Base-by-base conservation (phyloP, 1,140 invertebrate genomes). In the Lasioglossum albipes region DNA sequence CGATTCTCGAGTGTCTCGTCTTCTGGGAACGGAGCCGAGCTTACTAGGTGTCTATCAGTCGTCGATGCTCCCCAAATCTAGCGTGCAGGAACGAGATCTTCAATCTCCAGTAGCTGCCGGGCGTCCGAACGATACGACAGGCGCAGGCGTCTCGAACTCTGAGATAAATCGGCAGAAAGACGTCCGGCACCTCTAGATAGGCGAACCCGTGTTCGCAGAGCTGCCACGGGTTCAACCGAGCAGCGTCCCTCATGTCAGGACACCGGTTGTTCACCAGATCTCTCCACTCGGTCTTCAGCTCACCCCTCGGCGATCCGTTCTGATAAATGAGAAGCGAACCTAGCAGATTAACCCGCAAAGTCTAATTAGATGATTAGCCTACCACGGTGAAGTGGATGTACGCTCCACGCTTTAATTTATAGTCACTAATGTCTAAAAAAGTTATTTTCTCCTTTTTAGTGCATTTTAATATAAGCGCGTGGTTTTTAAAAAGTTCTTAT, bases 181-280 rank as follows among this genome's bases (percentile, higher is more conserved):
- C 59, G 7, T 85, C 83, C 7, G 87, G 84, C 4, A 62, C 72
- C 64, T 91, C 90, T 12, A 91, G 62, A 27, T 87, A 91, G 12
- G 81, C 83, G 31, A 88, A 72, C 36, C 83, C 84, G 13, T 66
- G 54, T 61, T 71, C n/a, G 41, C 90, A 91, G 16, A 91, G 59
- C 22, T 77, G 59, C n/a, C 77, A 65, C 2, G 81, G 54, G 22
- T 45, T 49, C 22, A 86, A n/a, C 57, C 70, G 49, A 2, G 45
- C 10, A 0, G 2, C 22, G 62, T 88, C 66, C 7, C 57, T 81
- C 85, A 90, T 87, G 31, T 90, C 67, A 0, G 87, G 88, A 41
- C 89, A 90, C 22, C 83, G 62, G n/a, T 69, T 73, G 36, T 91
- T 91, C 0, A 91, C 59, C 7, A 91, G 54, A 27, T 71, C 62